Evolutionary conservation across 2,888 invertebrate species (phyloP).

Genomic region (Phoronis australis): DNA sequence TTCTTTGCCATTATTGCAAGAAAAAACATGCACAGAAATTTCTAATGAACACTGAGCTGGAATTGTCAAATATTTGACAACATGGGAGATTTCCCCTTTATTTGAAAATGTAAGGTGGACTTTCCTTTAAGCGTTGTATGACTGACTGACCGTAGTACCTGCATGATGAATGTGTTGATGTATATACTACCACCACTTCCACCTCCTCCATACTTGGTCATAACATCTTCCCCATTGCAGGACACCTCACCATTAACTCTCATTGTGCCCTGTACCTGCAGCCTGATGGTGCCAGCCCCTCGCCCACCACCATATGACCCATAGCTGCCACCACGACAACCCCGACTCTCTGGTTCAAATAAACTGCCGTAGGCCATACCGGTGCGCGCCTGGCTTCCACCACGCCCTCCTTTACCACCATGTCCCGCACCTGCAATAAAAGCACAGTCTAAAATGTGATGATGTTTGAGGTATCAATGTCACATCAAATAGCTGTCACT

Average conservation of each 20-base stretch:
- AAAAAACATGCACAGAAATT: no score
- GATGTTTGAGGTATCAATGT: no score
- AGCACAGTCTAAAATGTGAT: no score
- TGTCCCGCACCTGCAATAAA: slow-evolving; percentile 32
- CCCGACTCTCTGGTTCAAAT: slow-evolving; percentile 21
- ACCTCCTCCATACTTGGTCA: slow-evolving; percentile 19
- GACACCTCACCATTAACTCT: slow-evolving; percentile 29
- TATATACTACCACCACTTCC: slow-evolving; percentile 30
- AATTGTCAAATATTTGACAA: no score
- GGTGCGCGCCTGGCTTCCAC: slow-evolving; percentile 13
- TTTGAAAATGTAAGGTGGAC: not conserved
- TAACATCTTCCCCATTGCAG: slow-evolving; percentile 23
- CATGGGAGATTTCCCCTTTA: not conserved
- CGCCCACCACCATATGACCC: slow-evolving; percentile 16
- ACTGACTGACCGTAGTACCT: slow-evolving; percentile 10
- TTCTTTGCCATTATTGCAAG: no score
- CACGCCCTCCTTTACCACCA: slow-evolving; percentile 30
- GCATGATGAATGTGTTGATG: slow-evolving; percentile 20
- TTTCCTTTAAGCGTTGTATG: not conserved
- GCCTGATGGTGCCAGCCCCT: slow-evolving; percentile 26
- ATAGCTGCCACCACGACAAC: slow-evolving; percentile 27
- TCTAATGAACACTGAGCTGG: no score
- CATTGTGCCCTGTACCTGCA: slow-evolving; percentile 20
- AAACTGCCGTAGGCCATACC: slow-evolving; percentile 26
- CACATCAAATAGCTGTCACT: no score